Base-by-base conservation (phyloP, 2,797 vertebrate species). In the Paramormyrops hopkinsi region DNA sequence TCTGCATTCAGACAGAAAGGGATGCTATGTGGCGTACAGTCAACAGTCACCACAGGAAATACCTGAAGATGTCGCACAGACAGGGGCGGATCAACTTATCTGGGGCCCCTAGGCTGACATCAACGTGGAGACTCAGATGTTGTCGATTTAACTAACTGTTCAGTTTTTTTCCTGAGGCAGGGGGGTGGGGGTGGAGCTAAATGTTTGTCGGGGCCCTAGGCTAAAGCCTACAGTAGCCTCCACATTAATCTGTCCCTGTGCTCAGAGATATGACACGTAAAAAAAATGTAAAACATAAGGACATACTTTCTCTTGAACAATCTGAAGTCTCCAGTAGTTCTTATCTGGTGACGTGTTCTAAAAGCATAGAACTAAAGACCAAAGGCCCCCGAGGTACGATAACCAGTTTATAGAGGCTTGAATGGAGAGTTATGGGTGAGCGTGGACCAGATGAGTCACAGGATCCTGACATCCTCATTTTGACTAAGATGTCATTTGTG, bases 381-480 rank as follows among this genome's bases (percentile, higher is more conserved):
- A 79, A 37, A 44, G 17, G 73, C 33, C 73, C 22, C 73, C 14
- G 11, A 25, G 73, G 73, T 17, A 79, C 4, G 12, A 17, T 44
- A 79, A 79, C 25, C 73, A 7, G 33, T 44, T 19, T 25, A 79
- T 37, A 37, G 33, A 19, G 33, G 73, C 73, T n/a, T 79, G 73
- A 44, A 44, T 79, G 73, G 33, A 79, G 73, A 79, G 37, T 79
- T 17, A 79, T 79, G 37, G 73, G 17, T 37, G 33, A 41, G 0
- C 33, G 17, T 79, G 29, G 37, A 44, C 73, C 33, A 79, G 33
- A 41, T 79, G 33, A 79, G 29, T 19, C 73, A 79, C 3, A 79
- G 73, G 73, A 44, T 79, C 33, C 33, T 79, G 73, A 79, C 33
- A 79, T 90, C 91, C 92, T 93, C 91, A 93, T 93, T 93, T 91